Evolutionary conservation across 2,113 vertebrate species (phyloP), one percentile per base, ranked within the genome.

Genomic region (Narcine bancroftii): DNA sequence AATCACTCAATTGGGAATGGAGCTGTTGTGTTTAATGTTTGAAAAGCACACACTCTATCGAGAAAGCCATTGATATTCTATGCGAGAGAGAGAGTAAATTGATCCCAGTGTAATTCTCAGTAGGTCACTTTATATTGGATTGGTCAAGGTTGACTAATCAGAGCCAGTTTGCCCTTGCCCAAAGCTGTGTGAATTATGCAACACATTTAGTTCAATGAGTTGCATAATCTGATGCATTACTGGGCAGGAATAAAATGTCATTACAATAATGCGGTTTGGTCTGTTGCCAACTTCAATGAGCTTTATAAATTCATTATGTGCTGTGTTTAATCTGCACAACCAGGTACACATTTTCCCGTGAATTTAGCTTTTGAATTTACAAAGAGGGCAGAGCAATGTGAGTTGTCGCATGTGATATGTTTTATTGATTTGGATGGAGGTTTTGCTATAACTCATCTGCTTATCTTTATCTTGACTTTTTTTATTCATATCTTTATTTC

Each of bases 91-190:
- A 36, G 5, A 9, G 50, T 87, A 91, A 91, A 91, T 91, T 91
- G 89, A 91, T 29, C 45, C 39, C 63, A 69, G 9, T 91, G 6
- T 29, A 71, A 91, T 71, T 91, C 89, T 91, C 89, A 66, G 36
- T 29, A 69, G 89, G 39, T 91, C 89, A 65, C 66, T 65, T 69
- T 91, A 42, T 91, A 91, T 71, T 91, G 89, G 63, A 91, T 91
- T 69, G 89, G 65, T 91, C 89, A 91, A 91, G 89, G 89, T 91
- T 91, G 89, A 91, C 81, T 91, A 65, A 91, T 91, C 89, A 71
- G 89, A 69, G 47, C 26, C 89, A 66, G 66, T 89, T 91, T 66
- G 89, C 60, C 89, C 89, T 91, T 91, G 89, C 89, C 89, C 89
- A 69, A n/a, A 91, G 63, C 89, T 69, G 63, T 91, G 65, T 91